phyloP scores from a whole-genome alignment of 2,113 vertebrate genomes.

The Semicossyphus pulcher region DNA sequence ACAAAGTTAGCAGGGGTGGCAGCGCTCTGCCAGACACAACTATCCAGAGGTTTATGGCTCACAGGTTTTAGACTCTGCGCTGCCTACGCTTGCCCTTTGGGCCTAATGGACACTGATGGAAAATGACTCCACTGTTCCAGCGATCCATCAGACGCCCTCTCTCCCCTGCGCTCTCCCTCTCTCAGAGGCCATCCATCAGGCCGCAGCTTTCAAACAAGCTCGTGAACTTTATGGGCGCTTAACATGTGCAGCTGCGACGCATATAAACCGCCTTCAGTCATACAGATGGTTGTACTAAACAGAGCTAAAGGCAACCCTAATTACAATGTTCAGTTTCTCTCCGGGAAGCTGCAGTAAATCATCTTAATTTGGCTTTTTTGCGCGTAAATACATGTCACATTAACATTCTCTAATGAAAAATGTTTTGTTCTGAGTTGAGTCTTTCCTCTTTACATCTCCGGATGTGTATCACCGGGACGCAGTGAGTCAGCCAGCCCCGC shows the following conservation, averaged over 20 bases:
- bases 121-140: slow-evolving; percentile 70
- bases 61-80: slow-evolving; percentile 55
- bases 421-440: slow-evolving; percentile 23
- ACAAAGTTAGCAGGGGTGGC: slow-evolving; percentile 43
- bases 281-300: slow-evolving; percentile 25
- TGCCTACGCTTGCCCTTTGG: slow-evolving; percentile 58
- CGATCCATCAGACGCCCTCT: slow-evolving; percentile 60
- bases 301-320: neutral
- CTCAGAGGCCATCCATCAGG: slow-evolving; percentile 50
- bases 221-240: slow-evolving; percentile 45
- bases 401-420: neutral
- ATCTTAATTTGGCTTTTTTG: no score
- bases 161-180: slow-evolving; percentile 5
- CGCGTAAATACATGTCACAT: neutral
- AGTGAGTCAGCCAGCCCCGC: slow-evolving; percentile 60
- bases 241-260: slow-evolving; percentile 30
- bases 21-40: slow-evolving; percentile 40
- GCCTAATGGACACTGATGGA: slow-evolving; percentile 71
- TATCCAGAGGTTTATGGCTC: slow-evolving; percentile 65
- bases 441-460: slow-evolving; percentile 7
- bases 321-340: neutral
- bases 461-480: slow-evolving; percentile 23
- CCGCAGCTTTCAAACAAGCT: slow-evolving; percentile 51
- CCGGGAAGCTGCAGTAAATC: neutral
- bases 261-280: slow-evolving; percentile 32